These are phyloP conservation scores for Protophormia terraenovae DNA, from an alignment of 2,888 invertebrate species.

Conservation along the genomic window DNA sequence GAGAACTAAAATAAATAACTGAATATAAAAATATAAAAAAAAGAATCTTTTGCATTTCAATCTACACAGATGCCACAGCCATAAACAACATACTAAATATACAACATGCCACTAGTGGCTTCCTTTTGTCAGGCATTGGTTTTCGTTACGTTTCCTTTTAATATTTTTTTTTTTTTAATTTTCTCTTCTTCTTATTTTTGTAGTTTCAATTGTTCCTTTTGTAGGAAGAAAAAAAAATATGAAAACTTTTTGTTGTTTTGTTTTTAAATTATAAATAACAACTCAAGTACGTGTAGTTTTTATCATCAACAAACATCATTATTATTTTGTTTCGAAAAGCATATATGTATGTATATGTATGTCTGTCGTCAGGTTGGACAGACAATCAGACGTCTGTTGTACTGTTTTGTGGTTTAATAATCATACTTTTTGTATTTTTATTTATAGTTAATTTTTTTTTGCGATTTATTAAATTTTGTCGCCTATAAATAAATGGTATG, in stretches of 20 bases:
- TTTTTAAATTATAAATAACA: conserved; percentile 17
- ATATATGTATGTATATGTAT: neutral
- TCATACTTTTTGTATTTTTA: neutral
- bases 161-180: neutral
- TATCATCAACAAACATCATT: conserved; percentile 22
- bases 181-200: neutral
- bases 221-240: neutral
- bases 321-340: neutral
- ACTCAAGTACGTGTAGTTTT: conserved; percentile 47
- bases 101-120: conserved; percentile 45
- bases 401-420: conserved; percentile 1
- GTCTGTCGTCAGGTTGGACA: neutral
- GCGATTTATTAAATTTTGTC: neutral
- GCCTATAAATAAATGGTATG: too few relatives aligned
- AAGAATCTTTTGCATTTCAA: conserved; percentile 33
- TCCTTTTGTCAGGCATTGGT: conserved; percentile 38
- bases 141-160: conserved; percentile 34
- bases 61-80: conserved; percentile 21
- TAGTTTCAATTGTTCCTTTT: conserved; percentile 44
- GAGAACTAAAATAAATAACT: conserved; percentile 27
- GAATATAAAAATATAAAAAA: neutral
- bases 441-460: neutral
- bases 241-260: neutral
- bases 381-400: neutral
- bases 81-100: conserved; percentile 39